Evolutionary conservation across 2,797 vertebrate genomes (phyloP), one percentile per base, ranked within the genome.

Genomic region (Gambusia yucatana): DNA sequence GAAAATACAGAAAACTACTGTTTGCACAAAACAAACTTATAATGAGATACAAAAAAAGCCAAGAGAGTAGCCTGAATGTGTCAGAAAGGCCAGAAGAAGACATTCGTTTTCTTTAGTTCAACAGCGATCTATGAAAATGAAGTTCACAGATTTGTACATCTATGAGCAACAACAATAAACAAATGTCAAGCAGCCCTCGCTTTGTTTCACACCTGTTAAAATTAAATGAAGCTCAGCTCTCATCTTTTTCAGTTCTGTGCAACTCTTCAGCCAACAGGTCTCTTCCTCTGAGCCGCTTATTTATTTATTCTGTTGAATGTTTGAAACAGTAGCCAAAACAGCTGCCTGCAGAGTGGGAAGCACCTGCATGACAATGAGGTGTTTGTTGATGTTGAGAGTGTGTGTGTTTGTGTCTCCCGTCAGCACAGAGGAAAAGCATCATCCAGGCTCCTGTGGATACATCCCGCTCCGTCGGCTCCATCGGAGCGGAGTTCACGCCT

Each of bases 281-380:
- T 84, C 77, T 87, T 87, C 78, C 86, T 86, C 82, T 73, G 55
- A 17, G 72, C 47, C 75, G 77, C 72, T 76, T 92, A 87, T 92
- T 92, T 91, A 93, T 90, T 90, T 84, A 88, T 88, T 86, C 77
- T 57, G 80, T 47, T 75, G 81, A 79, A 82, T 83, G 84, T 85
- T 84, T 87, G 82, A 91, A 93, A 87, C 84, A 89, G 87, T 72
- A 73, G 77, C 28, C 50, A 43, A 77, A 69, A 80, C 33, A 48
- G 55, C 28, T 16, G 63, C 36, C 43, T 36, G 61, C 57, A 33
- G 73, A 89, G 88, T 84, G 84, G 94, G 94, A 95, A 95, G 79
- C 94, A 95, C 94, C 95, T 95, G 95, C 79, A 76, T 75, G 88
- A 87, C 74, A 76, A 89, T 83, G 85, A 83, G 78, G 72, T 82